Evolutionary conservation across 37 sponge, comb jelly and placozoan genomes (phyloP).

Genomic region (Cliona cf. orientalis): DNA sequence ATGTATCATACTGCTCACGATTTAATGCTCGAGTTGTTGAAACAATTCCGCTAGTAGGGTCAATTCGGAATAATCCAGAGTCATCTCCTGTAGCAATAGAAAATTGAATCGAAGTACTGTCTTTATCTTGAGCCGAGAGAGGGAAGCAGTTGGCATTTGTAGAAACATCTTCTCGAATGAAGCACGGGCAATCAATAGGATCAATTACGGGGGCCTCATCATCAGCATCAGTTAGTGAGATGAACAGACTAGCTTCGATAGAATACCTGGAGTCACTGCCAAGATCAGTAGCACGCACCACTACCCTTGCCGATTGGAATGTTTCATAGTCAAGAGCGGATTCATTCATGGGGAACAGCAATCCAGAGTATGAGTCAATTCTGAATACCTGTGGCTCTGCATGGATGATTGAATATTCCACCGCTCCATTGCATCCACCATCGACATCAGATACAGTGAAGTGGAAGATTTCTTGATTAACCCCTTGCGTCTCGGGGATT

Average conservation of each 20-base stretch:
- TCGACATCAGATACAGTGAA: conserved; percentile 71
- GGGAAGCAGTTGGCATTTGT: conserved; percentile 28
- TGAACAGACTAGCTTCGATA: conserved; percentile 33
- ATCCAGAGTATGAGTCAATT: conserved; percentile 64
- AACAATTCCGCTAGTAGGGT: conserved; percentile 49
- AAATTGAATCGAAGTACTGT: conserved; percentile 30
- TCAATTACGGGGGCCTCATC: conserved; percentile 63
- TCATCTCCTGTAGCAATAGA: conserved; percentile 42
- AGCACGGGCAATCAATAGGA: conserved; percentile 69
- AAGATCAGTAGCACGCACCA: conserved; percentile 56
- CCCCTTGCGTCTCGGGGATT: conserved; percentile 14
- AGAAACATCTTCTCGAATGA: conserved; percentile 42
- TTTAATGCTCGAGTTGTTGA: conserved; percentile 11
- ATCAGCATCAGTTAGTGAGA: conserved; percentile 40
- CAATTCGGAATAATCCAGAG: conserved; percentile 45
- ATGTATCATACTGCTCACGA: conserved; percentile 27
- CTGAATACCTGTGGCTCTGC: conserved; percentile 55
- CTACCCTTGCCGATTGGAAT: conserved; percentile 35
- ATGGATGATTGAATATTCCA: conserved; percentile 37
- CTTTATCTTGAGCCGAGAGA: conserved; percentile 59
- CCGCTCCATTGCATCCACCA: conserved; percentile 37
- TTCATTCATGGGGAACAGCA: conserved; percentile 37
- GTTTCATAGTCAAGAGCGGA: conserved; percentile 57
- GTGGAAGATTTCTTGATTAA: conserved; percentile 33
- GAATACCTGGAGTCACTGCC: conserved; percentile 1